Evolutionary conservation across 2,888 invertebrate species (phyloP).

Genomic region (Morpho achilles): DNA sequence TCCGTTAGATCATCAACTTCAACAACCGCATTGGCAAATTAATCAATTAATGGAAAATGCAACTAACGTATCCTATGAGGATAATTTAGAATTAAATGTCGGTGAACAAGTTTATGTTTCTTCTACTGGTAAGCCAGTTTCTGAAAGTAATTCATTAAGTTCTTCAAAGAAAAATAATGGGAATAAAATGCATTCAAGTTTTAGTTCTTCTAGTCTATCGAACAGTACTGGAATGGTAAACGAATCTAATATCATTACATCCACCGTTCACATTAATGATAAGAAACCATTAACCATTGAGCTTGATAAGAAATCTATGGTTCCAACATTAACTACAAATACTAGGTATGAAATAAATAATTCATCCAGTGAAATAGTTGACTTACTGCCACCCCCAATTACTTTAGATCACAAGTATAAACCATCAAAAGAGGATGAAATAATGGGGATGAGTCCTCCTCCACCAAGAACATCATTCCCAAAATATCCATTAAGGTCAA

Average conservation of each 20-base stretch:
- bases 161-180: constrained; percentile 35
- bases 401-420: constrained; percentile 64
- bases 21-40: constrained; percentile 74
- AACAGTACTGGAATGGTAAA: constrained; percentile 38
- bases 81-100: constrained; percentile 61
- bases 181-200: constrained; percentile 12
- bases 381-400: constrained; percentile 74
- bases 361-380: constrained; percentile 63
- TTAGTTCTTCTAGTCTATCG: constrained; percentile 3
- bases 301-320: constrained; percentile 46
- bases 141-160: constrained; percentile 36
- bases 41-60: constrained; percentile 65
- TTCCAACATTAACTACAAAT: constrained; percentile 54
- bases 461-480: constrained; percentile 56
- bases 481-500: constrained; percentile 46
- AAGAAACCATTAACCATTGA: constrained; percentile 67
- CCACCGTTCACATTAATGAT: constrained; percentile 65
- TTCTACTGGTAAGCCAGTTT: constrained; percentile 37
- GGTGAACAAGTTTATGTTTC: constrained; percentile 60
- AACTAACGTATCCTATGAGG: constrained; percentile 63
- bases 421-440: constrained; percentile 67
- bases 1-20: constrained; percentile 64
- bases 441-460: constrained; percentile 79
- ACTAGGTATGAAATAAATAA: constrained; percentile 47
- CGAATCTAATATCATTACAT: constrained; percentile 68